Conservation (phyloP, 1,140 invertebrate species). For the Scaptomyza montana region DNA sequence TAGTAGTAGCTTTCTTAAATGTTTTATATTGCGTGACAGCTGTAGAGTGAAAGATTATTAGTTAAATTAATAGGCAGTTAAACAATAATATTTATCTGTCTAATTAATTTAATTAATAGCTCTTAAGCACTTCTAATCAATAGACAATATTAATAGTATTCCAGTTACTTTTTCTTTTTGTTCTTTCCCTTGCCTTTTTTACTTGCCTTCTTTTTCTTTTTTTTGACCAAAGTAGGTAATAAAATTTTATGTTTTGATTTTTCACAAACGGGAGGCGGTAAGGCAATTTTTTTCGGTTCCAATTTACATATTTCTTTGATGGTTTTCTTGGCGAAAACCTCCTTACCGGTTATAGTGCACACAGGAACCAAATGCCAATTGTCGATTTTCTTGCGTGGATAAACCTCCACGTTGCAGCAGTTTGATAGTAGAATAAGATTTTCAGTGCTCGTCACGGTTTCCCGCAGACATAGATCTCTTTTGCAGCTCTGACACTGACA, state of each 20-base stretch:
- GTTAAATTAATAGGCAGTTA: too few relatives aligned
- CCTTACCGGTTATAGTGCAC: constrained; percentile 32
- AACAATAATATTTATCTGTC: too few relatives aligned
- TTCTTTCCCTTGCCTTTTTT: not conserved
- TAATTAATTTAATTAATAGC: too few relatives aligned
- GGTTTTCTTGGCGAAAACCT: constrained; percentile 37
- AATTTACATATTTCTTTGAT: not conserved
- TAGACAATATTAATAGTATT: too few relatives aligned
- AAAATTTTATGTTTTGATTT: too few relatives aligned
- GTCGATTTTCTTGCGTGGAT: constrained; percentile 43
- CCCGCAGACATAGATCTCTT: constrained; percentile 14
- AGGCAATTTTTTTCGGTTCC: not conserved
- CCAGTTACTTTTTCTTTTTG: too few relatives aligned
- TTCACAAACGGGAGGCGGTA: not conserved
- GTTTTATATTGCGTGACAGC: too few relatives aligned
- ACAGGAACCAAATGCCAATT: constrained; percentile 55
- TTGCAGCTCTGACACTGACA: constrained; percentile 44
- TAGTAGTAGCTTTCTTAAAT: too few relatives aligned
- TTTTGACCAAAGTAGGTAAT: too few relatives aligned
- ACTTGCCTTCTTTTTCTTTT: not conserved
- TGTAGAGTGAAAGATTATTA: too few relatives aligned
- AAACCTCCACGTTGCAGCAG: constrained; percentile 53
- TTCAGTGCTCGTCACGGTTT: constrained; percentile 43
- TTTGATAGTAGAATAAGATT: constrained; percentile 52
- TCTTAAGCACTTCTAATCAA: too few relatives aligned